Evolutionary conservation across 2,113 vertebrate species (phyloP).

Genomic region (Mus pahari): DNA sequence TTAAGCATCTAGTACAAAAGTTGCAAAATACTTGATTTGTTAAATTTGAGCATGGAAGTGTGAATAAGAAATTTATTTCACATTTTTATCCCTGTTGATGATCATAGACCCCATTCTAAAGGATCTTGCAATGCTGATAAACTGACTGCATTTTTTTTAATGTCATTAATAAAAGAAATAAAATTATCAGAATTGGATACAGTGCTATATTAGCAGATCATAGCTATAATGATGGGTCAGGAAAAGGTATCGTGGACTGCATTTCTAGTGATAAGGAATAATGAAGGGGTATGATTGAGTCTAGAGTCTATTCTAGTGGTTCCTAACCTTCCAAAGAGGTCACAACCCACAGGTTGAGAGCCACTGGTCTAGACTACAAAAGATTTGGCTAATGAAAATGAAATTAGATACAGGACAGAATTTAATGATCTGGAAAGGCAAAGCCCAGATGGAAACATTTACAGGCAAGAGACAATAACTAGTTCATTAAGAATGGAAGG

Average conservation of each 20-base stretch:
- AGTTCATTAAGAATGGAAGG: background rate
- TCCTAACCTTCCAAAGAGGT: background rate
- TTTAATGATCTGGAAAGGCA: constrained; percentile 1
- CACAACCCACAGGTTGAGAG: background rate
- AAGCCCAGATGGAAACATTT: background rate
- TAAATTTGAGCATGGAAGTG: background rate
- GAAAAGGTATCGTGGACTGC: background rate
- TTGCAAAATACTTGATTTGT: background rate
- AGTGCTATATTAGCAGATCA: background rate
- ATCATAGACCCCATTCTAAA: background rate
- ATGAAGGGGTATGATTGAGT: background rate
- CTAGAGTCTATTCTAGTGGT: too few relatives aligned
- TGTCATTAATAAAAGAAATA: constrained; percentile 16
- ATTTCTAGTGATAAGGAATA: rapidly evolving
- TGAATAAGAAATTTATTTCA: constrained; percentile 16
- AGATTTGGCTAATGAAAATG: background rate
- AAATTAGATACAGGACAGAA: background rate
- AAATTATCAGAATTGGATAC: background rate
- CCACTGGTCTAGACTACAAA: background rate
- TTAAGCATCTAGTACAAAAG: constrained; percentile 2
- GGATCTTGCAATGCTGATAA: background rate
- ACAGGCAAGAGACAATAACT: background rate
- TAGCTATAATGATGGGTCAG: background rate
- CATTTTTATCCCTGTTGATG: background rate
- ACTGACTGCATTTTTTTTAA: background rate